Conservation (phyloP, 2,113 vertebrate species). For the Amia ocellicauda region DNA sequence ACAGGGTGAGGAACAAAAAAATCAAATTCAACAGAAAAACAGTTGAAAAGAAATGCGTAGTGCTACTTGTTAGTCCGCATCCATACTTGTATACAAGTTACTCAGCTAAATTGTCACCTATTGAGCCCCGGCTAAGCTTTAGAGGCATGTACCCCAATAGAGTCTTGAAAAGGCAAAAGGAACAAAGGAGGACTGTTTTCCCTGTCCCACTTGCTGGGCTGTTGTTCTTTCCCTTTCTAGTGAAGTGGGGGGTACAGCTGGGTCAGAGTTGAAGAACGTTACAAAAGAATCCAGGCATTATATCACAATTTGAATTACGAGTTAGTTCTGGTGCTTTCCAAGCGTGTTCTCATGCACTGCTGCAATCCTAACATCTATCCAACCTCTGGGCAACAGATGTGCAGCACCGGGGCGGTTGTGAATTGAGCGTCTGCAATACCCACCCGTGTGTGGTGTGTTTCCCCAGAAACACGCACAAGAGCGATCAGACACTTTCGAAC, state of each 20-base stretch:
- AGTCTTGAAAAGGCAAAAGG: constrained; percentile 72
- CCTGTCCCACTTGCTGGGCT: constrained; percentile 83
- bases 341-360: constrained; percentile 55
- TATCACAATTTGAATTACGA: constrained; percentile 73
- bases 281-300: constrained; percentile 76
- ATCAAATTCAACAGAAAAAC: constrained; percentile 8
- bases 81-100: constrained; percentile 45
- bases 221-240: constrained; percentile 88
- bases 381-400: constrained; percentile 63
- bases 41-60: constrained; percentile 9
- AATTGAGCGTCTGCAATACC: constrained; percentile 35
- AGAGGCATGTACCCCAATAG: constrained; percentile 81
- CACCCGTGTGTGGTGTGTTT: constrained; percentile 59
- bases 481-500: constrained; percentile 38
- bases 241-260: constrained; percentile 67
- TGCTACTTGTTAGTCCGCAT: constrained; percentile 49
- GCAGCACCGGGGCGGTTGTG: constrained; percentile 43
- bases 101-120: constrained; percentile 36
- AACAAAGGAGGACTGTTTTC: constrained; percentile 95
- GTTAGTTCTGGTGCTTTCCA: constrained; percentile 50
- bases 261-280: constrained; percentile 79
- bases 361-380: constrained; percentile 43
- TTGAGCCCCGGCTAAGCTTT: constrained; percentile 63
- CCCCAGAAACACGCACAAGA: constrained; percentile 47
- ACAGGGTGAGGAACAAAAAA: constrained; percentile 19